phyloP scores from a whole-genome alignment of 2,113 vertebrate species.

The Macaca fascicularis region T2T-MFA8v1.1 NC_088380.1:131704001-131704500 shows the following conservation, averaged over 20 bases:
- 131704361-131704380: background rate
- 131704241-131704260: background rate
- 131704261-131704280: background rate
- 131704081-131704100: background rate
- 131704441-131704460: conserved; percentile 25
- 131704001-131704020: background rate
- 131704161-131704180: background rate
- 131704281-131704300: background rate
- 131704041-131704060: background rate
- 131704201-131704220: background rate
- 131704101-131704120: background rate
- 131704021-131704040: background rate
- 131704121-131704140: background rate
- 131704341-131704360: background rate
- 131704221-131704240: background rate
- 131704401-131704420: conserved; percentile 38
- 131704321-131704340: background rate
- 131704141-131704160: background rate
- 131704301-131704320: conserved; percentile 49
- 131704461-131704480: background rate
- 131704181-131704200: background rate
- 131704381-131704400: conserved; percentile 44
- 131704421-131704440: conserved; percentile 20
- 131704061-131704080: background rate
- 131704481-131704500: conserved; percentile 68